Evolutionary conservation across 2,797 vertebrate genomes (phyloP), one percentile per base, ranked within the genome.

Genomic region (Semotilus atromaculatus): DNA sequence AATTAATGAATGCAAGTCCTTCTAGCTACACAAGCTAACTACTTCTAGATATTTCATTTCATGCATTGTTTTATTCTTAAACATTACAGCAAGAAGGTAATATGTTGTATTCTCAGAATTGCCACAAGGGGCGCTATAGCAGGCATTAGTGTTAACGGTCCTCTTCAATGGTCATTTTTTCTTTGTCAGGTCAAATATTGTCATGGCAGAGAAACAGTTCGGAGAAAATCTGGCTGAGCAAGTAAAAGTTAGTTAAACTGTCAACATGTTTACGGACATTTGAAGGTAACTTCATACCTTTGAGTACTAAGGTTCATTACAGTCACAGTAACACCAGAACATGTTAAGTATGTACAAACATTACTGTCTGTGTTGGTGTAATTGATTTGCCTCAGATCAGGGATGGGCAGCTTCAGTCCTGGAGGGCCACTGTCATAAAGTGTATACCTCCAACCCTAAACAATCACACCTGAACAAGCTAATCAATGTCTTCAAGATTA

Each of bases 251-350:
- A n/a, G 31, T 77, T 80, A 34, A 80, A 51, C 60, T 67, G 40
- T 67, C 29, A 75, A 75, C 21, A 58, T 76, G 29, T 80, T 80
- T 67, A 67, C 19, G 31, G 26, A 67, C 26, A 80, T 67, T 80
- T 80, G 26, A 51, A 66, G 60, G 40, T 18, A 66, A 66, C n/a
- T 60, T 36, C 23, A 31, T 43, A 19, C 16, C 26, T 48, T 66
- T 48, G 40, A 67, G 36, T 8, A 6, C 23, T 45, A 31, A 45
- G 19, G 29, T 34, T 23, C 43, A 31, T 66, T 18, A 45, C 26
- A 11, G 62, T 43, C 77, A 23, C 26, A 16, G 16, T 34, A 48
- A 77, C 19, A 5, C 74, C 16, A 43, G 16, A 43, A 43, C n/a
- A 60, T 26, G 16, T 62, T 62, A 18, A 31, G 7, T 75, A n/a